Base-by-base conservation (phyloP, 2,888 invertebrate species). In the Agapetus fuscipes region DNA sequence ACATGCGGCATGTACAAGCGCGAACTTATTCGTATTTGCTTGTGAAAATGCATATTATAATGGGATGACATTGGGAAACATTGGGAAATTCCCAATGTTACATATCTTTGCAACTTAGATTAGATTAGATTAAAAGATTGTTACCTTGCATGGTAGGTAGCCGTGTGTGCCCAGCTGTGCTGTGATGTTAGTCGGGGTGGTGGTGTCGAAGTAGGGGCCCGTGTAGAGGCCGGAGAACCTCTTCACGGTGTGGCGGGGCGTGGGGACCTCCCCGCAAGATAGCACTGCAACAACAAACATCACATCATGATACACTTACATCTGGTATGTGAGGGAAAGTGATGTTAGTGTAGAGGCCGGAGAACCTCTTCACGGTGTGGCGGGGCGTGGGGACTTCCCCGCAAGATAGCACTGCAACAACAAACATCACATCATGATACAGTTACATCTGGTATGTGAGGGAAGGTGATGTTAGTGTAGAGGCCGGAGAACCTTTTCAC, bases 141-240 rank as follows among this genome's bases (percentile, higher is more conserved):
- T 37, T 43, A 73, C 78, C 64, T 78, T 82, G 69, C 85, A 85
- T 37, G 84, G 83, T 46, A 85, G 67, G 64, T 82, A 85, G 50
- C 83, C 84, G 60, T 82, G 81, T 37, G 82, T 82, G 51, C 84
- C 84, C 53, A 84, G 67, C 61, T 85, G 85, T 48, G 83, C 81
- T 49, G 83, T 83, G 59, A 84, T 77, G 62, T 84, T 84, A 51
- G 77, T 79, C 50, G 81, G 76, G 46, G 76, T 76, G 51, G 67
- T 64, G 32, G 80, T 73, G 60, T 83, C 83, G 57, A 83, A 76
- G 61, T 79, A 82, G 48, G 83, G 83, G 46, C 81, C 80, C 46
- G 78, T 76, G 61, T 42, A 45, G 17, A 48, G 37, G 2, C 46
- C 48, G 3, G 45, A 35, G 17, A 45, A 43, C 32, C 43, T 39